These are phyloP conservation scores for Anniella stebbinsi DNA, from an alignment of 2,797 vertebrate species.

Conservation along the genomic window DNA sequence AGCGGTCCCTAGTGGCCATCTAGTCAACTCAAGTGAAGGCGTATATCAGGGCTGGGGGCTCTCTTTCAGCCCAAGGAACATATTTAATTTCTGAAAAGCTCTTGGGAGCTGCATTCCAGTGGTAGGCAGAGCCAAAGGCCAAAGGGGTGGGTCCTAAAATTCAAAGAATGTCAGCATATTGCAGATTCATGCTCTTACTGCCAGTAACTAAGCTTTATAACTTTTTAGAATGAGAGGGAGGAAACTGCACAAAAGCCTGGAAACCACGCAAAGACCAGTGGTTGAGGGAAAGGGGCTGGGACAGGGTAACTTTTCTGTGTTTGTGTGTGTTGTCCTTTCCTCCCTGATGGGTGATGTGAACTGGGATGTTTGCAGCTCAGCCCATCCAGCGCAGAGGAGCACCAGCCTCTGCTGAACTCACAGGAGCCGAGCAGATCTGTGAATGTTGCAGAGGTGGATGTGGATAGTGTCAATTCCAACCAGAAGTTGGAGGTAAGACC, in stretches of 20 bases:
- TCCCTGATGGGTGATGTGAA: background rate
- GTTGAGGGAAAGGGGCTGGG: no score
- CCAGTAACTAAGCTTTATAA: no score
- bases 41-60: background rate
- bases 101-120: no score
- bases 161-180: no score
- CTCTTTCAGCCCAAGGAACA: background rate
- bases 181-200: no score
- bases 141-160: no score
- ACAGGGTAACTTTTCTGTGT: no score
- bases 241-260: no score
- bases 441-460: slow-evolving; percentile 79
- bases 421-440: slow-evolving; percentile 77
- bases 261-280: no score
- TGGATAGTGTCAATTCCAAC: slow-evolving; percentile 66
- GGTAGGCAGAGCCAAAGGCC: no score
- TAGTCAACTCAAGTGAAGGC: background rate
- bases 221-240: no score
- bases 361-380: slow-evolving; percentile 3
- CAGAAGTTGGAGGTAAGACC: slow-evolving; percentile 60
- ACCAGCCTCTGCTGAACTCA: slow-evolving; percentile 62
- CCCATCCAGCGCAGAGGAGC: fast-evolving
- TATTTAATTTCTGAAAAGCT: no score
- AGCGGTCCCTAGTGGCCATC: background rate
- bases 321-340: background rate